phyloP scores from a whole-genome alignment of 2,797 vertebrate species.

The Poeciliopsis infans region DNA sequence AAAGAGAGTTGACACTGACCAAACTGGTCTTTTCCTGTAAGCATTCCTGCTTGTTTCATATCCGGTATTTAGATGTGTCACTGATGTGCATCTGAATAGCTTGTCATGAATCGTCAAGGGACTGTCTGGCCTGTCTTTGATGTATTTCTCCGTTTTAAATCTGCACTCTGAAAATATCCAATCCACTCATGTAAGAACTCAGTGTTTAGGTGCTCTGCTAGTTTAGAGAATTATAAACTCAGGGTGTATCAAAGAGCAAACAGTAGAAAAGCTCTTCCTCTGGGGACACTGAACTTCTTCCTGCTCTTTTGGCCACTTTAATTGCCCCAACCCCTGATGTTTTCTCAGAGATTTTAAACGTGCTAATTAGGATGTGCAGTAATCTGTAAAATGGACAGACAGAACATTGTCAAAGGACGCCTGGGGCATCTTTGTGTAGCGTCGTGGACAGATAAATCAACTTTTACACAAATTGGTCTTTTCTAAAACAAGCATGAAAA shows the following conservation, averaged over 20 bases:
- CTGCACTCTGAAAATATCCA: constrained; percentile 12
- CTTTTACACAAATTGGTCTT: background rate
- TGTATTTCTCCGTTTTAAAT: constrained; percentile 15
- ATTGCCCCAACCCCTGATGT: constrained; percentile 25
- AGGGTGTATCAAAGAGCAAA: constrained; percentile 28
- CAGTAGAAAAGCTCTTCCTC: constrained; percentile 43
- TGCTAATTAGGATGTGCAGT: constrained; percentile 51
- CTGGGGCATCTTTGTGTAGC: background rate
- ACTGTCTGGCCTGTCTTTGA: background rate
- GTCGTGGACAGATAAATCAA: background rate
- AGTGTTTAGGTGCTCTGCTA: constrained; percentile 18
- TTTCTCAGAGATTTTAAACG: constrained; percentile 29
- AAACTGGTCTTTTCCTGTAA: constrained; percentile 72
- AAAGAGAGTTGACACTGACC: constrained; percentile 46
- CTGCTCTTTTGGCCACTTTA: constrained; percentile 52
- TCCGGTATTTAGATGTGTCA: constrained; percentile 45
- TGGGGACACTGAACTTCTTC: constrained; percentile 64
- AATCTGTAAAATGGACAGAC: constrained; percentile 28
- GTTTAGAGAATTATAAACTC: background rate
- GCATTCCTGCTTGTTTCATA: constrained; percentile 53
- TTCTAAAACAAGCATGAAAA: background rate
- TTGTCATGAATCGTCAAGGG: constrained; percentile 27
- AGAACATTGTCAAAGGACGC: constrained; percentile 55
- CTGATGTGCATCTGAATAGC: constrained; percentile 41
- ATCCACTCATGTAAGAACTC: background rate